A percentile compares a stretch with the other conserved stretches of the same genome.
Conservation (phyloP, 2,797 vertebrate species). For the Myotis findleyi region DNA sequence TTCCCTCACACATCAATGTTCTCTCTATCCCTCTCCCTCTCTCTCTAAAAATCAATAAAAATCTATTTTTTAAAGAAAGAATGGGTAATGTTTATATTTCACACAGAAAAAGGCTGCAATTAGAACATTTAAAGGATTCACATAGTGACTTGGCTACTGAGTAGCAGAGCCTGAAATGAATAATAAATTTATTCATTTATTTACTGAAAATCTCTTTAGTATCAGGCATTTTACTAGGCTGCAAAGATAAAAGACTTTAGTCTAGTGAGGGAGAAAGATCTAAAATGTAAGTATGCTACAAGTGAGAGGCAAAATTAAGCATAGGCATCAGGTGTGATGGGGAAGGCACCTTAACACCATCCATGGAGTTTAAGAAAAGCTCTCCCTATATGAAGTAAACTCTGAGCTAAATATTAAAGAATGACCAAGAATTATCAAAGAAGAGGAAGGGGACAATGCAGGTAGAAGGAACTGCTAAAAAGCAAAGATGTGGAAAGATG, state of each 20-base stretch:
- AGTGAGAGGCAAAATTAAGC: constrained; percentile 13
- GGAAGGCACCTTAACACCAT: background rate
- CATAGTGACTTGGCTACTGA: background rate
- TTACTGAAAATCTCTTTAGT: constrained; percentile 29
- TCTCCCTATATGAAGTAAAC: background rate
- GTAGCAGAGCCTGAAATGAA: constrained; percentile 11
- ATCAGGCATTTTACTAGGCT: background rate
- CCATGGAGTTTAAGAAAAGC: background rate
- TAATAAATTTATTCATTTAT: constrained; percentile 37
- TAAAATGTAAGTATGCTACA: background rate
- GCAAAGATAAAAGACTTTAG: background rate
- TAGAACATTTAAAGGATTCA: background rate
- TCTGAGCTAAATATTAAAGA: background rate
- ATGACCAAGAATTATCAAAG: background rate
- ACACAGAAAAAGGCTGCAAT: constrained; percentile 29
- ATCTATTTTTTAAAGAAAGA: too few relatives aligned
- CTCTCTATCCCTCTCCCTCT: too few relatives aligned
- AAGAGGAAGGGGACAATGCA: background rate
- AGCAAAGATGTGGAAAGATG: background rate
- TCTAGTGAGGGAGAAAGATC: background rate
- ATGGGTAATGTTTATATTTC: constrained; percentile 16
- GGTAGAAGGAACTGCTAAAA: background rate
- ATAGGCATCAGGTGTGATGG: background rate
- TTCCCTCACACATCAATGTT: too few relatives aligned
- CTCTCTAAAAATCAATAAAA: too few relatives aligned